These are phyloP conservation scores for Dexiosoma caninum DNA, from an alignment of 2,888 invertebrate genomes.

Conservation along the genomic window DNA sequence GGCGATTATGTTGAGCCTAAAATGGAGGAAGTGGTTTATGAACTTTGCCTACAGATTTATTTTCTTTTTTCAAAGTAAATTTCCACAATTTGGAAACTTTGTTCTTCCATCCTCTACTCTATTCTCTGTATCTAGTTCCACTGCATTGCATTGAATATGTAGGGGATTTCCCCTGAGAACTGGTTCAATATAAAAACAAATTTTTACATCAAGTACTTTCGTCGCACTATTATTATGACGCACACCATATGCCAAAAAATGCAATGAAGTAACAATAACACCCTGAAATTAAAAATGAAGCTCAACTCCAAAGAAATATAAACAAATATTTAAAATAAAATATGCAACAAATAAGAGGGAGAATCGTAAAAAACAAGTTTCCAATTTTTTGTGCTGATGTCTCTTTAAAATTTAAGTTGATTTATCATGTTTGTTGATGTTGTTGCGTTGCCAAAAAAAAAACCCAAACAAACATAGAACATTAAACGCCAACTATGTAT, in stretches of 20 bases:
- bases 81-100: no score
- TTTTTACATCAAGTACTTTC: no score
- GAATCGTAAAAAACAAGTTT: constrained; percentile 16
- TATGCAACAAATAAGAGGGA: not conserved
- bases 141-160: no score
- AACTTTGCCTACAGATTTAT: no score
- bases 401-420: not conserved
- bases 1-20: no score
- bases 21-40: no score
- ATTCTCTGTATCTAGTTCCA: no score
- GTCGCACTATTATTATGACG: not conserved
- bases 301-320: not conserved
- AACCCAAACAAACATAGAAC: constrained; percentile 18
- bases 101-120: no score
- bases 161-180: no score
- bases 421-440: not conserved
- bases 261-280: not conserved
- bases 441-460: constrained; percentile 8
- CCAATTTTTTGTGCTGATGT: not conserved
- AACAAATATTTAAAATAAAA: not conserved
- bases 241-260: not conserved
- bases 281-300: not conserved
- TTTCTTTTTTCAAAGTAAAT: no score
- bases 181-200: no score
- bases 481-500: not conserved